Conservation (phyloP, 2,113 vertebrate genomes). For the Ciconia stormi region DNA sequence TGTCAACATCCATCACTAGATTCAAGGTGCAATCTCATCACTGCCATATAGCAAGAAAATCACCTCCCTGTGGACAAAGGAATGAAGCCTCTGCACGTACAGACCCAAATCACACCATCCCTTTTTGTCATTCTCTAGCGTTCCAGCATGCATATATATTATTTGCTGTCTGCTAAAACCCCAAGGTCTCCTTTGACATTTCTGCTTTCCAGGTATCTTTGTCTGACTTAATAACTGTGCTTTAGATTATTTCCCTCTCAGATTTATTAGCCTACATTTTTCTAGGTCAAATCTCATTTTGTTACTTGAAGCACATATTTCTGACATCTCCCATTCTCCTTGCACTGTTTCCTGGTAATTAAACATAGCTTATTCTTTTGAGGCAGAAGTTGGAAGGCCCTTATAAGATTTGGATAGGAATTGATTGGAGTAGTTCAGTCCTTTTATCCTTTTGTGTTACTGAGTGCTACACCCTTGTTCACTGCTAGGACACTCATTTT, state of each 20-base stretch:
- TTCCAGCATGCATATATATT: conserved; percentile 13
- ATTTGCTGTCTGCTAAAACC: conserved; percentile 27
- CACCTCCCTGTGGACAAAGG: conserved; percentile 24
- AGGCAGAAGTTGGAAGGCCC: background rate
- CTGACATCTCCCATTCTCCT: background rate
- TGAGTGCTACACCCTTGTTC: background rate
- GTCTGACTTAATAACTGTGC: conserved; percentile 43
- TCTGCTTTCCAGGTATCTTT: conserved; percentile 61
- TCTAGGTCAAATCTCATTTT: conserved; percentile 30
- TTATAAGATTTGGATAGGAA: background rate
- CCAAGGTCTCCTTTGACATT: conserved; percentile 45
- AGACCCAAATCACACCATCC: background rate
- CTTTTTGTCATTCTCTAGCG: conserved; percentile 27
- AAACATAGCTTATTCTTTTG: background rate
- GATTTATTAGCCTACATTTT: conserved; percentile 51
- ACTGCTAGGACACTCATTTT: background rate
- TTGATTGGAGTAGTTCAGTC: background rate
- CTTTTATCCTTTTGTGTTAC: background rate
- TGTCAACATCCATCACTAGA: conserved; percentile 55
- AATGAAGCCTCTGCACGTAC: background rate
- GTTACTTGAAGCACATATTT: background rate
- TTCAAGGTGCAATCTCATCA: conserved; percentile 8
- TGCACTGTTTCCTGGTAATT: background rate
- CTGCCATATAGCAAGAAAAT: background rate
- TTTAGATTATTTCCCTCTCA: conserved; percentile 50